Evolutionary conservation across 2,888 invertebrate genomes (phyloP).

Genomic region (Oscheius myriophilus): DNA sequence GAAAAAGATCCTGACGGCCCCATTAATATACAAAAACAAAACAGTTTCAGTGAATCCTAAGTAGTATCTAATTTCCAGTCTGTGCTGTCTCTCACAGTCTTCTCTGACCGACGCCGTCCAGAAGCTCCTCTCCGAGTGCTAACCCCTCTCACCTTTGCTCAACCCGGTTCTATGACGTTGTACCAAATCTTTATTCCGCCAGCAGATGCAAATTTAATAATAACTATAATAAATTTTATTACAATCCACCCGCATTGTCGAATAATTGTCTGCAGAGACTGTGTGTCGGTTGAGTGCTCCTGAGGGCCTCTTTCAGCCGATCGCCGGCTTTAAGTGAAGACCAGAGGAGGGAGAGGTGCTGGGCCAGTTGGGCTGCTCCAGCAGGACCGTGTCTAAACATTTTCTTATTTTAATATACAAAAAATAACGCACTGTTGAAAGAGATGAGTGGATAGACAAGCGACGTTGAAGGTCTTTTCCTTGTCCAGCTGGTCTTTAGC

Average conservation of each 20-base stretch:
- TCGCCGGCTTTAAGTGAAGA: constrained; percentile 16
- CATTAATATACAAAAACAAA: no score
- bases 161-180: no score
- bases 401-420: background rate
- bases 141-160: background rate
- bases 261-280: constrained; percentile 19
- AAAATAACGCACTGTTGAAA: constrained; percentile 25
- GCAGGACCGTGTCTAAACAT: constrained; percentile 10
- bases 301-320: constrained; percentile 11
- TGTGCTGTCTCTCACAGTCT: background rate
- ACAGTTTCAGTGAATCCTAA: no score
- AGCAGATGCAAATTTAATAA: no score
- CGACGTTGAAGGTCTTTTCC: constrained; percentile 18
- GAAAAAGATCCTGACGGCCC: no score
- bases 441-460: constrained; percentile 20
- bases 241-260: constrained; percentile 20
- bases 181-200: no score
- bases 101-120: constrained; percentile 17
- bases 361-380: constrained; percentile 24
- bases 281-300: constrained; percentile 9
- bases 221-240: background rate
- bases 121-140: constrained; percentile 16
- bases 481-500: constrained; percentile 23
- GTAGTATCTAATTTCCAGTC: constrained; percentile 10
- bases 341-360: constrained; percentile 34